These are phyloP conservation scores for Smittia aterrima DNA, from an alignment of 2,888 invertebrate species.

Conservation along the genomic window DNA sequence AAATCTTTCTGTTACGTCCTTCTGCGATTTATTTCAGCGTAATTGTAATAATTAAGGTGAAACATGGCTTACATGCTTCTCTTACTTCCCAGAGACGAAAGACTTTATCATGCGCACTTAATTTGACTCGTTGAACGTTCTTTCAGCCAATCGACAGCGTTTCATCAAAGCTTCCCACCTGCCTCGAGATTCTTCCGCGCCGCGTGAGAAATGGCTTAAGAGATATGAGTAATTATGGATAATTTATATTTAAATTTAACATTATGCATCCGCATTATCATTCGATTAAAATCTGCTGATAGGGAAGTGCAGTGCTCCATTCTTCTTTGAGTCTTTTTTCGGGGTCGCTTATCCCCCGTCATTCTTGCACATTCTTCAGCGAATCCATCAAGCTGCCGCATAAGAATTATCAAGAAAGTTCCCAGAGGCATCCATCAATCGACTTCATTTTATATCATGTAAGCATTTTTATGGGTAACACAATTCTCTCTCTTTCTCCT, in stretches of 20 bases:
- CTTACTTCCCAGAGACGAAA: not conserved
- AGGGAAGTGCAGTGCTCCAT: slow-evolving; percentile 16
- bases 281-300: slow-evolving; percentile 28
- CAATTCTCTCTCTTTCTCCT: slow-evolving; percentile 4
- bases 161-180: not conserved
- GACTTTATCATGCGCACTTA: not conserved
- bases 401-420: slow-evolving; percentile 34
- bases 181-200: not conserved
- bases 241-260: slow-evolving; percentile 34
- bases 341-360: too few species aligned
- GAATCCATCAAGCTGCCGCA: slow-evolving; percentile 13
- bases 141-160: not conserved
- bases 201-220: not conserved
- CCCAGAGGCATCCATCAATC: slow-evolving; percentile 38
- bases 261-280: slow-evolving; percentile 39
- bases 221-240: slow-evolving; percentile 36
- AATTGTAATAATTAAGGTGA: slow-evolving; percentile 1
- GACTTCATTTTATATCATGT: slow-evolving; percentile 38
- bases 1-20: not conserved
- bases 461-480: slow-evolving; percentile 35
- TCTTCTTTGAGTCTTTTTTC: not conserved
- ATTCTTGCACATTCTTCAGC: not conserved
- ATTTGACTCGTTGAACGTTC: not conserved
- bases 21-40: too few species aligned
- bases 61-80: slow-evolving; percentile 18